A percentile compares a stretch with the other conserved stretches of the same genome.
Conservation (phyloP, 2,113 vertebrate species). For the Acanthisitta chloris region DNA sequence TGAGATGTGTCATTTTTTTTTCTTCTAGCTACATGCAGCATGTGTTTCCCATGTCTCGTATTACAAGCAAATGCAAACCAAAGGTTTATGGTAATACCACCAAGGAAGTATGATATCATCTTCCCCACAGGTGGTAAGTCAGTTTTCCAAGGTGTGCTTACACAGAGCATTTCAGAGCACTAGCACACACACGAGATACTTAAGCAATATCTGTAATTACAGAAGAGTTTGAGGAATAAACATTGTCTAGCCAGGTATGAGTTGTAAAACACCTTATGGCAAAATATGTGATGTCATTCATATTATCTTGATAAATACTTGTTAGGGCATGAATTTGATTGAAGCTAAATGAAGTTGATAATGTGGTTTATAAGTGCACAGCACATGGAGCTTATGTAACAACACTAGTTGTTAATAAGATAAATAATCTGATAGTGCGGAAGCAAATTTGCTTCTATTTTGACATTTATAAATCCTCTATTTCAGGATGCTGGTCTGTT, state of each 20-base stretch:
- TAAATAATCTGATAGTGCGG: background rate
- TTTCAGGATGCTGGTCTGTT: background rate
- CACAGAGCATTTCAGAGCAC: background rate
- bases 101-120: conserved; percentile 61
- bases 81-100: conserved; percentile 51
- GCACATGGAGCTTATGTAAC: background rate
- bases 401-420: background rate
- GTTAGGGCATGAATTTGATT: conserved; percentile 33
- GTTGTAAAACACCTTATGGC: conserved; percentile 47
- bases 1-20: conserved; percentile 35
- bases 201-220: conserved; percentile 38
- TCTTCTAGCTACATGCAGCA: conserved; percentile 10
- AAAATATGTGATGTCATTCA: conserved; percentile 43
- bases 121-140: conserved; percentile 45
- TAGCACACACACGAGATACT: background rate
- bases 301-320: conserved; percentile 47
- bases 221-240: conserved; percentile 45
- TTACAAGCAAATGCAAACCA: conserved; percentile 44
- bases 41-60: conserved; percentile 39
- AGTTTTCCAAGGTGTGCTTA: conserved; percentile 45
- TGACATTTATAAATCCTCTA: background rate
- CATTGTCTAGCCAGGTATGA: conserved; percentile 63
- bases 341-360: conserved; percentile 44
- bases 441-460: conserved; percentile 1
- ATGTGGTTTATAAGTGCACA: background rate